These are phyloP conservation scores for Clusia tigrina DNA, from an alignment of 2,888 invertebrate species.

Conservation along the genomic window DNA sequence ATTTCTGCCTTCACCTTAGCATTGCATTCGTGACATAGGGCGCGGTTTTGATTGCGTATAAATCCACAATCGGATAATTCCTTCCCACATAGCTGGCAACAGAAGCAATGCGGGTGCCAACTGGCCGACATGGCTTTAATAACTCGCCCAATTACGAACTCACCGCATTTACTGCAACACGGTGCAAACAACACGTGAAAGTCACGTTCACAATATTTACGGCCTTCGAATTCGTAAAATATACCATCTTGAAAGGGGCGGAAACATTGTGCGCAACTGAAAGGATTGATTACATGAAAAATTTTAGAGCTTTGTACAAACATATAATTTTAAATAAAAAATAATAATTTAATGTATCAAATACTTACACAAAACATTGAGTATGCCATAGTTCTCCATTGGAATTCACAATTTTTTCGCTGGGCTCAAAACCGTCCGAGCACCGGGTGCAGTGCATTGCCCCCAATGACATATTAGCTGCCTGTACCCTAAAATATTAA, in stretches of 20 bases:
- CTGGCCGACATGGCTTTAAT: conserved; percentile 99
- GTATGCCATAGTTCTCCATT: conserved; percentile 99
- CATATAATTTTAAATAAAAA: neutral
- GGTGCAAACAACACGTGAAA: conserved; percentile 97
- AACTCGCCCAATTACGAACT: conserved; percentile 98
- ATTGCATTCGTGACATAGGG: conserved; percentile 96
- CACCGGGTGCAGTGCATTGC: conserved; percentile 96
- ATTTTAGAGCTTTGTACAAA: no score
- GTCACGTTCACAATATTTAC: conserved; percentile 99
- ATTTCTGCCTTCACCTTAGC: conserved; percentile 94
- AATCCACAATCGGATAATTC: conserved; percentile 97
- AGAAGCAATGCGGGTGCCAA: conserved; percentile 99
- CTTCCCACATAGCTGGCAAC: conserved; percentile 90
- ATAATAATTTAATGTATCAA: no score
- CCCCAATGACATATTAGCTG: conserved; percentile 80
- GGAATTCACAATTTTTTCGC: conserved; percentile 98
- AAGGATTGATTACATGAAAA: no score
- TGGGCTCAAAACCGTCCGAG: conserved; percentile 92
- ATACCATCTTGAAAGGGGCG: conserved; percentile 96
- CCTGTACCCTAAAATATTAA: conserved; percentile 51
- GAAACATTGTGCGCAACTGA: conserved; percentile 97
- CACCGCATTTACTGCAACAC: conserved; percentile 86
- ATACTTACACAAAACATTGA: conserved; percentile 97
- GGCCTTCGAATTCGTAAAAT: conserved; percentile 98
- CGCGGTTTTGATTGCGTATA: conserved; percentile 84